phyloP scores from a whole-genome alignment of 30 jellyfish, hydroid and myxozoan genomes.

The Catostylus mosaicus region DNA sequence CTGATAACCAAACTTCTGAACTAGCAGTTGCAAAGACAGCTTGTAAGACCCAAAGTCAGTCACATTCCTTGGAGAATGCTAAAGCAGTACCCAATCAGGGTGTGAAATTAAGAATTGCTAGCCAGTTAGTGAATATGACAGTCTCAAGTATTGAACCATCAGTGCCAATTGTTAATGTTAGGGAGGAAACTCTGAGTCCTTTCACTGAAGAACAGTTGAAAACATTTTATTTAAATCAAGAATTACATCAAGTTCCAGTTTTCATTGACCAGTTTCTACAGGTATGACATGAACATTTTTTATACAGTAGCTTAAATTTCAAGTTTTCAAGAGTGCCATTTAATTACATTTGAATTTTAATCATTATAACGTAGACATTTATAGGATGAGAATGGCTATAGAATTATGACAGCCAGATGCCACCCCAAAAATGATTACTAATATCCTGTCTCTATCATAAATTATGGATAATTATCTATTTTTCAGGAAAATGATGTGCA shows the following conservation, averaged over 20 bases:
- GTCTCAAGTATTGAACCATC: neutral
- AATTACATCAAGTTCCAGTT: slow-evolving; percentile 60
- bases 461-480: no score
- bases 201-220: slow-evolving; percentile 74
- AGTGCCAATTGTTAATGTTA: neutral
- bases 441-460: no score
- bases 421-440: no score
- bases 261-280: slow-evolving; percentile 80
- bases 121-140: neutral
- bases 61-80: neutral
- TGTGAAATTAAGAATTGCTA: neutral
- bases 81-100: neutral
- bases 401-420: no score
- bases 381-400: no score
- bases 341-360: no score
- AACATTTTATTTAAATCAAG: slow-evolving; percentile 67
- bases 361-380: no score
- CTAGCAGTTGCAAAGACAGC: neutral
- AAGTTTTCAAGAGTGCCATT: no score
- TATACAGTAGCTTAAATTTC: no score
- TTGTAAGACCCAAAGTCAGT: neutral
- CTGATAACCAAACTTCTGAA: neutral
- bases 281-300: slow-evolving; percentile 24
- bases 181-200: slow-evolving; percentile 15
- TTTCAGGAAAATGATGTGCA: no score